Evolutionary conservation across 2,113 vertebrate species (phyloP), one percentile per base, ranked within the genome.

Genomic region (Cheilinus undulatus): DNA sequence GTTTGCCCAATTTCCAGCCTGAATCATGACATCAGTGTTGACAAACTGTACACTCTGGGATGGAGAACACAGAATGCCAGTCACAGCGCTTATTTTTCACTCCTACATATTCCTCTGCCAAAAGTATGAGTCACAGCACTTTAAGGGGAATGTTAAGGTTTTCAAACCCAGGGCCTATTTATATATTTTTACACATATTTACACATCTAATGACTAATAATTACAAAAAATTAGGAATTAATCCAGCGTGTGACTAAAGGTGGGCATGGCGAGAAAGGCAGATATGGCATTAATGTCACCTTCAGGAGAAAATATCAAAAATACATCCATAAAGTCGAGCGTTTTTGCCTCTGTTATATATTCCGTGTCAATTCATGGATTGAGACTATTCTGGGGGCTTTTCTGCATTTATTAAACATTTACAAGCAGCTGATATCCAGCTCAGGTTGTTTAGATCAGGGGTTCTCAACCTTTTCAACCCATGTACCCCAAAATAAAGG

Each of bases 11-110:
- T 15, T 40, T 36, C 30, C 17, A 58, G n/a, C 11, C 22, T 27
- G 34, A 73, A 60, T 69, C 58, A 71, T 71, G 53, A 76, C 78
- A 58, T 77, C 30, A 68, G 26, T 20, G 27, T 34, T 27, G 62
- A 69, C 60, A 42, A 50, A 68, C 56, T 73, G 42, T 57, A 82
- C 71, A 77, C 43, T 12, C 4, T 9, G 48, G 53, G 54, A 17
- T 30, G 3, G 62, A 58, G 26, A 70, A 42, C 53, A 30, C 66
- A 67, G 46, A 50, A 69, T 3, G 27, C 43, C 80, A 40, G 45
- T 69, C 54, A 60, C 57, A 53, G 49, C 48, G 42, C 43, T 56
- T 32, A 30, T 59, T 69, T 43, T 48, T 45, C 61, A 63, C 69
- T 68, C 38, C 24, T n/a, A 48, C 34, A 9, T 13, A 34, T 13